phyloP scores from a whole-genome alignment of 2,797 vertebrate species.

The Alosa sapidissima region DNA sequence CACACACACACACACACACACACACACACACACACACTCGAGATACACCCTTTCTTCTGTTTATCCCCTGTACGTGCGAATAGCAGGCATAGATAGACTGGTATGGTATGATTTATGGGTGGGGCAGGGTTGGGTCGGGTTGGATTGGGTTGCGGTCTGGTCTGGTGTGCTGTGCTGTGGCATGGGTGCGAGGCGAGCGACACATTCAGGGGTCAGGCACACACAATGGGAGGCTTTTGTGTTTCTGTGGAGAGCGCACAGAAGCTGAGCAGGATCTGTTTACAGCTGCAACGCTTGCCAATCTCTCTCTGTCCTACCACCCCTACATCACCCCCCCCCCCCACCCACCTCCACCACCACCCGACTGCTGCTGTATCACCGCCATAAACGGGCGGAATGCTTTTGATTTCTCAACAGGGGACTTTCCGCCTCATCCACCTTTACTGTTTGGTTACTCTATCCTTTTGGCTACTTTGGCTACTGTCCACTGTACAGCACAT shows the following conservation, averaged over 20 bases:
- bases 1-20: constrained; percentile 15
- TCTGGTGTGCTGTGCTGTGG: background rate
- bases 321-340: too few relatives aligned
- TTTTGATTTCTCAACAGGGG: constrained; percentile 57
- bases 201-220: background rate
- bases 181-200: background rate
- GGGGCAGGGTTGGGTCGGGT: background rate
- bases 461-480: background rate
- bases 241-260: background rate
- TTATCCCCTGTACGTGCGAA: background rate
- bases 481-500: too few relatives aligned
- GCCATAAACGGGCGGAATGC: constrained; percentile 60
- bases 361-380: constrained; percentile 47
- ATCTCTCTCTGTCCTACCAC: constrained; percentile 30
- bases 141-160: background rate
- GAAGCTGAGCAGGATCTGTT: background rate
- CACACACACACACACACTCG: background rate
- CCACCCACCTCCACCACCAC: background rate
- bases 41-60: background rate
- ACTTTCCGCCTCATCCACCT: constrained; percentile 54
- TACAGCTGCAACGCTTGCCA: constrained; percentile 46
- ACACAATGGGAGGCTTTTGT: background rate
- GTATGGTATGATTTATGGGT: background rate
- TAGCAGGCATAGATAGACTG: constrained; percentile 3
- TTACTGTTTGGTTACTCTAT: constrained; percentile 26